Percentiles rank a stretch among this genome's conserved stretches.
Evolutionary conservation across 2,888 invertebrate species (phyloP).

Genomic region (Eustalomyia histrio): DNA sequence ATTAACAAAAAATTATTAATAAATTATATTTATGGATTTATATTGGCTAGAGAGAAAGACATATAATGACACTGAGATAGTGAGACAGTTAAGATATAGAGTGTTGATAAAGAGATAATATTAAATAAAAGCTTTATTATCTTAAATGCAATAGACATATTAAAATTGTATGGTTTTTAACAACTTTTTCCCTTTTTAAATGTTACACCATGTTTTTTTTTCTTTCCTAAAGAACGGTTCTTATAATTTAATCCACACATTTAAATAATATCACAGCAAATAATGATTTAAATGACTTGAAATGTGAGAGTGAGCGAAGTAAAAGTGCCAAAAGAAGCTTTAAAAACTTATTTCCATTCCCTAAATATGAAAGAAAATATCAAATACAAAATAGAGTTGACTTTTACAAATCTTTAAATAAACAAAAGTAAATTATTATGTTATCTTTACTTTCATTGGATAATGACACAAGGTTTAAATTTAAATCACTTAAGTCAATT

Average conservation of each 20-base stretch:
- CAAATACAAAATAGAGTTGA: background rate
- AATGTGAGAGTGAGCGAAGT: constrained; percentile 11
- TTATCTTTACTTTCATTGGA: no score
- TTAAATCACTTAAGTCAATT: no score
- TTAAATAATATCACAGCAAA: constrained; percentile 32
- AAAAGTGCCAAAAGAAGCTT: constrained; percentile 14
- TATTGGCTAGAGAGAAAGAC: constrained; percentile 25
- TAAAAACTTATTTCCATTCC: background rate
- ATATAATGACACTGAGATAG: constrained; percentile 36
- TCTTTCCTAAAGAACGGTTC: background rate
- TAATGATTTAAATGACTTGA: background rate
- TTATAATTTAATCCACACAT: constrained; percentile 42
- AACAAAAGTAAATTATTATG: no score
- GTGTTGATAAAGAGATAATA: constrained; percentile 4
- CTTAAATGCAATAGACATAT: constrained; percentile 21
- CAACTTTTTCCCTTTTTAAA: background rate
- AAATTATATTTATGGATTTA: constrained; percentile 17
- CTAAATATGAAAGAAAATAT: background rate
- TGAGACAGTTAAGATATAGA: constrained; percentile 9
- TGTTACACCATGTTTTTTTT: constrained; percentile 5
- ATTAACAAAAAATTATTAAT: constrained; percentile 49
- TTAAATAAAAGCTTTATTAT: constrained; percentile 35
- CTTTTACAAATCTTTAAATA: no score
- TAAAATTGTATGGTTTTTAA: constrained; percentile 10
- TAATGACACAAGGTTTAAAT: no score